Evolutionary conservation across 2,113 vertebrate species (phyloP).

Genomic region (Rhynchopsitta pachyrhyncha): DNA sequence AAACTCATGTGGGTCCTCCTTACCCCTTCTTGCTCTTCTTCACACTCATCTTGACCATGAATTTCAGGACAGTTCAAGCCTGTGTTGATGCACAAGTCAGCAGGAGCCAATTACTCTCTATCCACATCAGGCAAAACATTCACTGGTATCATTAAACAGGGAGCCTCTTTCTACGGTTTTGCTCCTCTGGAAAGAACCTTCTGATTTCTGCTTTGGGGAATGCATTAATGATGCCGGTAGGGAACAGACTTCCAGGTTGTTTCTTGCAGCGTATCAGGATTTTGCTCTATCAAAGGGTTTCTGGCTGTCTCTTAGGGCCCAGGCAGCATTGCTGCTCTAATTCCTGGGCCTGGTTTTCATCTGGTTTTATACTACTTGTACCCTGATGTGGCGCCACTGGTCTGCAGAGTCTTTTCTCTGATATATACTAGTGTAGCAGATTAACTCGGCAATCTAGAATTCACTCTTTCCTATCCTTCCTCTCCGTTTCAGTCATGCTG

Average conservation of each 20-base stretch:
- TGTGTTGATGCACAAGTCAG: background rate
- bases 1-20: background rate
- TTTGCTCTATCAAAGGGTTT: conserved; percentile 49
- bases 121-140: background rate
- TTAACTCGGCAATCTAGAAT: background rate
- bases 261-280: background rate
- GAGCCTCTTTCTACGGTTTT: background rate
- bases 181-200: background rate
- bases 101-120: background rate
- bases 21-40: background rate
- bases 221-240: conserved; percentile 55
- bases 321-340: conserved; percentile 27
- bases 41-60: background rate
- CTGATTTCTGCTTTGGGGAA: conserved; percentile 60
- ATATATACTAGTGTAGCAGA: background rate
- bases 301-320: conserved; percentile 5
- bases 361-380: background rate
- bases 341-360: conserved; percentile 7
- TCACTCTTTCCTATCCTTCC: background rate
- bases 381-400: background rate
- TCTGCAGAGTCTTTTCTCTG: background rate
- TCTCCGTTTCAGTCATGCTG: background rate
- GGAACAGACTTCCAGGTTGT: conserved; percentile 3
- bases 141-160: conserved; percentile 10
- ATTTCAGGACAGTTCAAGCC: background rate